A percentile compares a stretch with the other conserved stretches of the same genome.
These are phyloP conservation scores for Lethenteron camtschaticum DNA, from an alignment of 2,113 vertebrate genomes.

Conservation along the genomic window DNA sequence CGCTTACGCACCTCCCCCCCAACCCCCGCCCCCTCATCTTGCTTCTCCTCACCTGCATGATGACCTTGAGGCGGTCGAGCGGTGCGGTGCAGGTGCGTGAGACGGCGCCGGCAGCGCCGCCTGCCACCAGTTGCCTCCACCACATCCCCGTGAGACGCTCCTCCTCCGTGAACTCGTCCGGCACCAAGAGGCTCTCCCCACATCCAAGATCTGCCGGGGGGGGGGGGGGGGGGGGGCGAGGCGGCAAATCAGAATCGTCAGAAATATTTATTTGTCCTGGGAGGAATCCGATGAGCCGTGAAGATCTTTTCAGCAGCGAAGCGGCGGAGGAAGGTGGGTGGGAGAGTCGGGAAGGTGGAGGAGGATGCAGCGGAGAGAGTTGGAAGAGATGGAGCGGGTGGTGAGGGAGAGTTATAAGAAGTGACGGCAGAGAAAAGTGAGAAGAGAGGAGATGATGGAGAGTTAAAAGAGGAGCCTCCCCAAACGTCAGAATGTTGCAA, in stretches of 20 bases:
- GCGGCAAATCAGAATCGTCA: not conserved
- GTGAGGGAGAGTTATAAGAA: slow-evolving; percentile 6
- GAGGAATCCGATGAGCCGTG: too few relatives aligned
- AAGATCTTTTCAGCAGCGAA: too few relatives aligned
- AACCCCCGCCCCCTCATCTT: slow-evolving; percentile 61
- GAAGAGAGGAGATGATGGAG: slow-evolving; percentile 29
- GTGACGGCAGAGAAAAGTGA: slow-evolving; percentile 28
- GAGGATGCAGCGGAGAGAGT: not conserved
- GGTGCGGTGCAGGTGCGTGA: slow-evolving; percentile 83
- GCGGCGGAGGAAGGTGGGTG: not conserved
- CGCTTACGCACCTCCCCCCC: too few relatives aligned
- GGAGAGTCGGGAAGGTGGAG: not conserved
- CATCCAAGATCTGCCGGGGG: slow-evolving; percentile 58
- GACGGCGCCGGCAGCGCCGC: slow-evolving; percentile 66
- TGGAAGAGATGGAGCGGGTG: not conserved
- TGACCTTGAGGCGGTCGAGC: slow-evolving; percentile 71
- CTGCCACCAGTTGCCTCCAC: slow-evolving; percentile 88
- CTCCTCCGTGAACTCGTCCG: slow-evolving; percentile 82
- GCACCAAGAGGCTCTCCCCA: slow-evolving; percentile 70
- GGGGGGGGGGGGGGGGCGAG: not conserved
- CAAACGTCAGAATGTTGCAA: slow-evolving; percentile 12
- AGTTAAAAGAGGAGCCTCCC: slow-evolving; percentile 18
- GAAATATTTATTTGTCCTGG: too few relatives aligned
- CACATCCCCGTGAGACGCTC: slow-evolving; percentile 76
- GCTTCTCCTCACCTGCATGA: slow-evolving; percentile 61